Evolutionary conservation across 2,113 vertebrate species (phyloP), one percentile per base, ranked within the genome.

Genomic region (Grallaria varia): DNA sequence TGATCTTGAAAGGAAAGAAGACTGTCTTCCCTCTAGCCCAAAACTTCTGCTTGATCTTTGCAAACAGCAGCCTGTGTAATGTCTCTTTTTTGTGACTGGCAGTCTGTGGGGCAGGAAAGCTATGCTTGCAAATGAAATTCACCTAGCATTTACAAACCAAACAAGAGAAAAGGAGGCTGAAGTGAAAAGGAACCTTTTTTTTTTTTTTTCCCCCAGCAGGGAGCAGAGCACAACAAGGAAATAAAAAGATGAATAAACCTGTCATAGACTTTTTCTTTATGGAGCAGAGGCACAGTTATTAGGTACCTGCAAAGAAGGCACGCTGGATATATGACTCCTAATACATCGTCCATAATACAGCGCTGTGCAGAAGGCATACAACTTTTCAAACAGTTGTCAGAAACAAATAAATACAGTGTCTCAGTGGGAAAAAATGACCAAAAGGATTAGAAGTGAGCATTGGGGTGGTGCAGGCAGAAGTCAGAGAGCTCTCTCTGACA

Each of bases 241-340:
- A 97, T 96, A 96, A 97, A 96, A 97, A 92, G 96, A 96, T 78
- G 86, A 97, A 96, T 96, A 96, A 96, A 95, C 71, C 96, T 96
- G 92, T 93, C 95, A 93, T 20, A 63, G 66, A 74, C 85, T 55
- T 96, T 96, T 97, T 96, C 83, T 97, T 96, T 97, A 96, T 91
- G 25, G 50, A 79, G 62, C 37, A 42, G 84, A 91, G 87, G 91
- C 68, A 42, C 79, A 84, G 94, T 97, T 98, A 97, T 88, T 96
- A 96, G 96, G 94, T 71, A 88, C 80, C 64, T 22, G 1, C 80
- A 89, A 95, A 96, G 85, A 96, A 96, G 94, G 92, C 78, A 95
- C 87, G 84, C 77, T 78, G 82, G 95, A 96, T 97, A 93, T 91
- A 97, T 49, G 81, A 81, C 87, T 97, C 92, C 80, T 78, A 92